Conservation (phyloP, 2,113 vertebrate genomes). For the Suncus etruscus region DNA sequence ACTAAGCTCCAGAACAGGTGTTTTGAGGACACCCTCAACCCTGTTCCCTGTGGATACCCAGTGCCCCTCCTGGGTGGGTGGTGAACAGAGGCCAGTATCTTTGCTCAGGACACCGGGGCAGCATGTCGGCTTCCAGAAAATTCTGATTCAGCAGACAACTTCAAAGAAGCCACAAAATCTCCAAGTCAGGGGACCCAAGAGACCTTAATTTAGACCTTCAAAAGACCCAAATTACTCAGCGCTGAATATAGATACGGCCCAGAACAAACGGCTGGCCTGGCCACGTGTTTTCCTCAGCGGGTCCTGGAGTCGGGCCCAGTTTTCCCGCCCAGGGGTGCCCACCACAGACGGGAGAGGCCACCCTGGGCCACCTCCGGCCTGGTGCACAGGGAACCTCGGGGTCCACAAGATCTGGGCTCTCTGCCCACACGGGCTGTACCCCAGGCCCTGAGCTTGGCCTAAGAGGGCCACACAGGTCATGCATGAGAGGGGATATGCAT, state of each 20-base stretch:
- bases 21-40: not conserved
- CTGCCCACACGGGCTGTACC: not conserved
- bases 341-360: not conserved
- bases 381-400: not conserved
- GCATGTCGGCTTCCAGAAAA: not conserved
- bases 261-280: not conserved
- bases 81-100: conserved; percentile 1
- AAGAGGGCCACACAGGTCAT: not conserved
- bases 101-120: not conserved
- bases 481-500: too few relatives aligned
- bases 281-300: conserved; percentile 70
- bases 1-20: not conserved
- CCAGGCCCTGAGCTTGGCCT: not conserved
- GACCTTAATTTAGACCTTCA: conserved; percentile 22
- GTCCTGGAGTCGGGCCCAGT: not conserved
- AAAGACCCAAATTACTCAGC: conserved; percentile 69
- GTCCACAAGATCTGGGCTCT: rapidly evolving
- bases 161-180: conserved; percentile 75
- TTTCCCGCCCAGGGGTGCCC: rapidly evolving
- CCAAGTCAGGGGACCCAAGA: conserved; percentile 3
- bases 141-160: conserved; percentile 56
- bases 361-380: not conserved
- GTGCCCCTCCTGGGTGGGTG: not conserved
- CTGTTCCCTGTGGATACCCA: not conserved
- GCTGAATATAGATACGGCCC: conserved; percentile 68